phyloP scores from a whole-genome alignment of 2,113 vertebrate genomes.

The Marmota monax region DNA sequence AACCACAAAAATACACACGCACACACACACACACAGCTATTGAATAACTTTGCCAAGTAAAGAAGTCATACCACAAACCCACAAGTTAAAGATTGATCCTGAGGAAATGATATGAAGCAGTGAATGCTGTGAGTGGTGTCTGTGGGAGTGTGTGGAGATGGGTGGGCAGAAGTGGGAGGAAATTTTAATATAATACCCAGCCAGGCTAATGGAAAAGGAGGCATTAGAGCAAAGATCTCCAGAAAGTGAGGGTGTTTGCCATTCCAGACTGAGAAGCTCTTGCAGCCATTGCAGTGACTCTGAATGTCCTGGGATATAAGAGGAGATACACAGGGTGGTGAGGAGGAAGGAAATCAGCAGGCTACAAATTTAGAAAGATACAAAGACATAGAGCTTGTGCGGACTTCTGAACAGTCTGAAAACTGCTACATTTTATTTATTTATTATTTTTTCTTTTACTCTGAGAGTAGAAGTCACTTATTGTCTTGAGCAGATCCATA shows the following conservation, averaged over 20 bases:
- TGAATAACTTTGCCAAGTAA: not conserved
- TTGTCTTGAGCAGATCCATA: not conserved
- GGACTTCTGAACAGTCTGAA: fast-evolving
- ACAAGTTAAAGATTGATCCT: not conserved
- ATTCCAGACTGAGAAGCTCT: fast-evolving
- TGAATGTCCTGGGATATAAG: no score
- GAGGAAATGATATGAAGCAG: not conserved
- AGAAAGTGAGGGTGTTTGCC: not conserved
- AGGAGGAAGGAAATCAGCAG: fast-evolving
- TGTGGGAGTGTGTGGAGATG: not conserved
- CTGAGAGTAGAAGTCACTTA: not conserved
- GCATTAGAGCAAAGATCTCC: not conserved
- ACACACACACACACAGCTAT: no score
- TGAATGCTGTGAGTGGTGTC: not conserved
- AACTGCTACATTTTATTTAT: not conserved
- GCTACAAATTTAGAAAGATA: not conserved
- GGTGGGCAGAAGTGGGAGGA: no score
- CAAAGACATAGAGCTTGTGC: no score
- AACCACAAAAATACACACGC: not conserved
- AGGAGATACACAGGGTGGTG: fast-evolving
- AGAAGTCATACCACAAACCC: not conserved
- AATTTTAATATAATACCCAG: not conserved
- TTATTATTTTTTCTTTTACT: not conserved
- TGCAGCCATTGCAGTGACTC: not conserved
- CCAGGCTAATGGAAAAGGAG: not conserved